phyloP scores from a whole-genome alignment of 2,888 invertebrate species.

The Leptopilina drosophilae region DNA sequence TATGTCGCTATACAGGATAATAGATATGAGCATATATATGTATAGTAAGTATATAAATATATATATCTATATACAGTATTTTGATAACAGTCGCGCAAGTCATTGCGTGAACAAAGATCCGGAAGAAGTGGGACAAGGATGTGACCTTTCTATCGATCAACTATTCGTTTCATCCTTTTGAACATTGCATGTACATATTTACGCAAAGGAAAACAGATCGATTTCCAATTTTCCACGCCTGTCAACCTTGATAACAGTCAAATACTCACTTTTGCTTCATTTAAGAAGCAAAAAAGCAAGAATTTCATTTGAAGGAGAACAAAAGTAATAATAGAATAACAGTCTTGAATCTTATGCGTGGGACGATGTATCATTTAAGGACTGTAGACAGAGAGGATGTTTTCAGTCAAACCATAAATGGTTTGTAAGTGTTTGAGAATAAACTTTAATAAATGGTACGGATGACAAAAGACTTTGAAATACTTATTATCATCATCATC shows the following conservation, averaged over 20 bases:
- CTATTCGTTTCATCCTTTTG: constrained; percentile 11
- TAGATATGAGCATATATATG: too few relatives aligned
- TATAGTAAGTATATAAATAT: too few relatives aligned
- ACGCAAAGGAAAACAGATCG: constrained; percentile 11
- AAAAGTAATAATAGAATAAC: constrained; percentile 11
- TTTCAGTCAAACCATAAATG: too few relatives aligned
- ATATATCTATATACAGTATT: neutral
- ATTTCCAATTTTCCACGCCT: constrained; percentile 22
- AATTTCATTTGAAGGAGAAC: constrained; percentile 13
- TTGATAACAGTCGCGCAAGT: constrained; percentile 32
- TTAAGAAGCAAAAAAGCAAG: neutral
- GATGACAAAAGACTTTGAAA: too few relatives aligned
- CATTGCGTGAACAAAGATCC: constrained; percentile 37
- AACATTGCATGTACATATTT: constrained; percentile 9
- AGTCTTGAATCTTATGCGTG: constrained; percentile 11
- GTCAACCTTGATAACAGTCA: constrained; percentile 20
- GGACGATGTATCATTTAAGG: neutral
- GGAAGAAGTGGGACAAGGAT: constrained; percentile 39
- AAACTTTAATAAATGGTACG: too few relatives aligned
- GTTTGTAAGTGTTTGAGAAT: too few relatives aligned
- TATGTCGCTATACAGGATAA: too few relatives aligned
- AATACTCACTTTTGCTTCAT: constrained; percentile 21
- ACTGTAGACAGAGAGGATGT: too few relatives aligned
- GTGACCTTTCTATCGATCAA: constrained; percentile 35
- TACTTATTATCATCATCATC: too few relatives aligned